Percentiles rank a stretch among this genome's conserved stretches.
These are phyloP conservation scores for Pyrochroa serraticornis DNA, from an alignment of 2,888 invertebrate species.

Conservation along the genomic window DNA sequence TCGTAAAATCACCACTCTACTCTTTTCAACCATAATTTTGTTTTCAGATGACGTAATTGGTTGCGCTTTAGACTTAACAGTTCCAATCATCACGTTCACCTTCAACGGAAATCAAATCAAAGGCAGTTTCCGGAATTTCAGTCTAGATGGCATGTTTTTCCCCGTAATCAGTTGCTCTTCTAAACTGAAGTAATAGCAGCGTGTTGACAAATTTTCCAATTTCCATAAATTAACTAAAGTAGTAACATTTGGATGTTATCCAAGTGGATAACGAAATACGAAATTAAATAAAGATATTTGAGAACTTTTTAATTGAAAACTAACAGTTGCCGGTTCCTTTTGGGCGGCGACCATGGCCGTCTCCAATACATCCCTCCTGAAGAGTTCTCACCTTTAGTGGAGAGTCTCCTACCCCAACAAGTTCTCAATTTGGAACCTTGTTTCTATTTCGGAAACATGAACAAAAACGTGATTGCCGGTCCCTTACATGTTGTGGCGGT, in stretches of 20 bases:
- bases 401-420: slow-evolving; percentile 92
- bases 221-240: too few relatives aligned
- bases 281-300: too few relatives aligned
- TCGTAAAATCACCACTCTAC: background rate
- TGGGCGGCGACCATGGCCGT: slow-evolving; percentile 98
- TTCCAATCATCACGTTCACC: slow-evolving; percentile 94
- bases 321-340: slow-evolving; percentile 89
- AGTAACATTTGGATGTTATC: too few relatives aligned
- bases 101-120: slow-evolving; percentile 88
- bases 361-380: slow-evolving; percentile 91
- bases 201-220: too few relatives aligned
- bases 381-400: slow-evolving; percentile 93
- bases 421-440: slow-evolving; percentile 92
- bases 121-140: slow-evolving; percentile 94
- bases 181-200: slow-evolving; percentile 76
- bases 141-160: slow-evolving; percentile 98
- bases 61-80: slow-evolving; percentile 87
- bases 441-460: slow-evolving; percentile 95
- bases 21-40: background rate
- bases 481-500: slow-evolving; percentile 86
- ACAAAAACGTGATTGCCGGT: slow-evolving; percentile 90
- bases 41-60: slow-evolving; percentile 89
- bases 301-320: slow-evolving; percentile 13
- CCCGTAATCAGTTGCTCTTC: slow-evolving; percentile 98
- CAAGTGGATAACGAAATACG: too few relatives aligned